These are phyloP conservation scores for Gandaritis pyraliata DNA, from an alignment of 2,888 invertebrate species.

Conservation along the genomic window DNA sequence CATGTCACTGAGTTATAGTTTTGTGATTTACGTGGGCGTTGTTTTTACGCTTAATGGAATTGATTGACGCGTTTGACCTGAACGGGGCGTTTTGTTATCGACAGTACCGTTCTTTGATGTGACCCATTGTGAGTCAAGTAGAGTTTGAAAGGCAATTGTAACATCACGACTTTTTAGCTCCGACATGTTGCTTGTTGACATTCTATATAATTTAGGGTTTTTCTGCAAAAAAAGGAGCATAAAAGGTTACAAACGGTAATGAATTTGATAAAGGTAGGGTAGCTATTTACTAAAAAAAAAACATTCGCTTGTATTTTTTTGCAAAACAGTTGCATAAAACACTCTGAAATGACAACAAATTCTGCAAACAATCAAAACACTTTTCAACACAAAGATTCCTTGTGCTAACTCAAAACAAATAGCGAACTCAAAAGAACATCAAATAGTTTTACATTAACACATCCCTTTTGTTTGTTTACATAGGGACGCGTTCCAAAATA, in stretches of 20 bases:
- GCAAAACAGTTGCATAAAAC: constrained; percentile 2
- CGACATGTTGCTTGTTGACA: background rate
- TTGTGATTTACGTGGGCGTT: constrained; percentile 51
- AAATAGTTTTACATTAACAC: constrained; percentile 75
- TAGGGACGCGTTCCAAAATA: constrained; percentile 58
- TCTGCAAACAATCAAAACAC: constrained; percentile 61
- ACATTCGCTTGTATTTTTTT: too few relatives aligned
- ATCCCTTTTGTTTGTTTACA: constrained; percentile 58
- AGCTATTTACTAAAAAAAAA: too few relatives aligned
- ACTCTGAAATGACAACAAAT: constrained; percentile 49
- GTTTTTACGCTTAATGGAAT: constrained; percentile 50
- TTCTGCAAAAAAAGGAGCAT: too few relatives aligned
- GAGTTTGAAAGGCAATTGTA: constrained; percentile 24
- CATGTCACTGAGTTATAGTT: constrained; percentile 53
- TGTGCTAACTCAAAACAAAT: constrained; percentile 65
- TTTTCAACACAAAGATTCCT: constrained; percentile 45
- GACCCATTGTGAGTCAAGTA: constrained; percentile 21
- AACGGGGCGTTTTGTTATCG: constrained; percentile 33
- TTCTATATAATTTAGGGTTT: too few relatives aligned
- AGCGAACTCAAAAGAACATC: constrained; percentile 64
- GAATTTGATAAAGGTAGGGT: too few relatives aligned
- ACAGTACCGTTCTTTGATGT: constrained; percentile 27
- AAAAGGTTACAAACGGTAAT: too few relatives aligned
- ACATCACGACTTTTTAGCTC: constrained; percentile 14
- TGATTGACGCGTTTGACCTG: constrained; percentile 54